These are phyloP conservation scores for Megathymus violae DNA, from an alignment of 1,140 invertebrate species.

Conservation along the genomic window DNA sequence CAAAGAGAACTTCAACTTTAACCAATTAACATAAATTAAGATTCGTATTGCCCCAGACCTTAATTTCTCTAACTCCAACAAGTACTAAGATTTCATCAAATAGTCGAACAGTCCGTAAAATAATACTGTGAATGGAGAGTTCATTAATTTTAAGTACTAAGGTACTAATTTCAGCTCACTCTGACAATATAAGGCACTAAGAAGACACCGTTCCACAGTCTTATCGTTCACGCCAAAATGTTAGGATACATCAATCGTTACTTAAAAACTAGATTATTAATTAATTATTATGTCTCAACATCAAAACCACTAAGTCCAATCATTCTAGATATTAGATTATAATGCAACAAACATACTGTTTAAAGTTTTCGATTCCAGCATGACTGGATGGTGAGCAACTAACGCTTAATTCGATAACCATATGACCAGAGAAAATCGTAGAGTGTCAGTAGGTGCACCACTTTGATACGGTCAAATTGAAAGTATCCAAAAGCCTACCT, in stretches of 20 bases:
- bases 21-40: slow-evolving; percentile 37
- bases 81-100: slow-evolving; percentile 22
- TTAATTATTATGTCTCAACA: slow-evolving; percentile 73
- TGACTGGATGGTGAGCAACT: slow-evolving; percentile 52
- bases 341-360: slow-evolving; percentile 34
- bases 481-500: slow-evolving; percentile 3
- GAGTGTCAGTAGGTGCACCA: slow-evolving; percentile 6
- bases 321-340: slow-evolving; percentile 47
- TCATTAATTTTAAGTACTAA: slow-evolving; percentile 51
- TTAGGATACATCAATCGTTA: slow-evolving; percentile 67
- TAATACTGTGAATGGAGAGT: slow-evolving; percentile 49
- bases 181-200: slow-evolving; percentile 47
- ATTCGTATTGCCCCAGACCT: slow-evolving; percentile 33
- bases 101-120: slow-evolving; percentile 30
- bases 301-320: slow-evolving; percentile 59
- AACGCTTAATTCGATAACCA: slow-evolving; percentile 51
- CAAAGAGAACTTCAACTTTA: slow-evolving; percentile 24
- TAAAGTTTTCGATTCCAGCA: slow-evolving; percentile 51
- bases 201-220: slow-evolving; percentile 53
- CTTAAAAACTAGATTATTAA: slow-evolving; percentile 66
- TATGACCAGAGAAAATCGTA: neutral
- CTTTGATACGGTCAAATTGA: neutral
- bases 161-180: slow-evolving; percentile 42
- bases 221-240: slow-evolving; percentile 52
- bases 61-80: slow-evolving; percentile 17